phyloP scores from a whole-genome alignment of 2,888 invertebrate species.

The Lucinisca nassula region DNA sequence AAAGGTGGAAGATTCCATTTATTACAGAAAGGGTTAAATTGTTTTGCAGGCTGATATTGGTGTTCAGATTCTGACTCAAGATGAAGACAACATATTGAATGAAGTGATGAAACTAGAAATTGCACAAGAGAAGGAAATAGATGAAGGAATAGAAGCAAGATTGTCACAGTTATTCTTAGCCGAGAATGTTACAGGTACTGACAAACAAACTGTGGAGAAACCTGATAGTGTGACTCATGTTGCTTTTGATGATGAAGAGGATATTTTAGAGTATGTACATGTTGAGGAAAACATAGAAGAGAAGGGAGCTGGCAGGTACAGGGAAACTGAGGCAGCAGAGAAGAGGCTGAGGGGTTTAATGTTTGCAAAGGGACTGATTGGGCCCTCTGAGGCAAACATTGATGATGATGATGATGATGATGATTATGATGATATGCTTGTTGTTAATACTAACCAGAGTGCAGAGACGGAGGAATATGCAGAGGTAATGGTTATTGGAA shows the following conservation, averaged over 20 bases:
- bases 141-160: neutral
- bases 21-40: no score
- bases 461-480: neutral
- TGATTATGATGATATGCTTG: no score
- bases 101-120: conserved; percentile 26
- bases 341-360: neutral
- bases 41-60: conserved; percentile 25
- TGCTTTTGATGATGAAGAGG: neutral
- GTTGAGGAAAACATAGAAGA: neutral
- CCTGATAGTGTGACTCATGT: neutral
- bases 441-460: neutral
- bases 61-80: neutral
- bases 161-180: neutral
- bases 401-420: neutral
- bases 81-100: conserved; percentile 22
- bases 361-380: neutral
- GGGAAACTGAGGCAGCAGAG: neutral
- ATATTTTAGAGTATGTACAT: neutral
- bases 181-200: neutral
- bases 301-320: neutral
- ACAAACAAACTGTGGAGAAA: neutral
- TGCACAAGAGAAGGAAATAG: neutral
- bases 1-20: no score
- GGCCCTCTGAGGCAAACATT: neutral
- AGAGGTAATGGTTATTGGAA: no score